Percentiles rank a stretch among this genome's conserved stretches.
Conservation (phyloP, 2,888 invertebrate genomes). For the Synergus japonicus region DNA sequence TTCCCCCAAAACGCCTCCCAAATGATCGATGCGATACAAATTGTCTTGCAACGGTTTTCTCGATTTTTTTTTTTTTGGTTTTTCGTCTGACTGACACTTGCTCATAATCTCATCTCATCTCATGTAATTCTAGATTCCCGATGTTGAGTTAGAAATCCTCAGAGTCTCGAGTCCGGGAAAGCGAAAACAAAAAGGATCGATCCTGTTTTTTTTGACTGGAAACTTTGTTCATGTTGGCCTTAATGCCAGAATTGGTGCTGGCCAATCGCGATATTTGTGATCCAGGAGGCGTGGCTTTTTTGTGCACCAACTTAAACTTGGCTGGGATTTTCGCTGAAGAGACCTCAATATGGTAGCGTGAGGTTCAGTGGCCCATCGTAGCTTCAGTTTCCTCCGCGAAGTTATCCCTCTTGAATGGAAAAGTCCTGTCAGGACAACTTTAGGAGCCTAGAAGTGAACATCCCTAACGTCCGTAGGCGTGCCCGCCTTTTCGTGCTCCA, state of each 20-base stretch:
- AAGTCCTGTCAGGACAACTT: not conserved
- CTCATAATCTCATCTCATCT: slow-evolving; percentile 8
- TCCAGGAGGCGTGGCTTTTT: slow-evolving; percentile 44
- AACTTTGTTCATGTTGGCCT: not conserved
- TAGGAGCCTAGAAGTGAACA: slow-evolving; percentile 83
- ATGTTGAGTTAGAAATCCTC: not conserved
- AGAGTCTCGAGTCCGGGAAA: not conserved
- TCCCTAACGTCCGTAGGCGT: slow-evolving; percentile 93
- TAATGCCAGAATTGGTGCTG: not conserved
- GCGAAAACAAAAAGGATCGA: not conserved
- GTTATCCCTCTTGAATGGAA: not conserved
- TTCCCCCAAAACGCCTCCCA: slow-evolving; percentile 80
- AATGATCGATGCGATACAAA: slow-evolving; percentile 39
- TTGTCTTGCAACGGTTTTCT: slow-evolving; percentile 23
- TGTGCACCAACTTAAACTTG: slow-evolving; percentile 14
- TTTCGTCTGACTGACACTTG: slow-evolving; percentile 2
- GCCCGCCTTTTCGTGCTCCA: slow-evolving; percentile 84
- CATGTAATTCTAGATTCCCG: not conserved
- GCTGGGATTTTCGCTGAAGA: not conserved
- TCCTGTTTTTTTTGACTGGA: slow-evolving; percentile 1
- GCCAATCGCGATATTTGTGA: not conserved
- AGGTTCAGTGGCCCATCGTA: not conserved
- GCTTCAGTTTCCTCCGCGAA: slow-evolving; percentile 11
- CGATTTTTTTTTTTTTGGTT: slow-evolving; percentile 26
- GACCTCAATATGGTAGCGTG: not conserved